Conservation (phyloP, 1,140 invertebrate species). For the Drosophila asahinai region DNA sequence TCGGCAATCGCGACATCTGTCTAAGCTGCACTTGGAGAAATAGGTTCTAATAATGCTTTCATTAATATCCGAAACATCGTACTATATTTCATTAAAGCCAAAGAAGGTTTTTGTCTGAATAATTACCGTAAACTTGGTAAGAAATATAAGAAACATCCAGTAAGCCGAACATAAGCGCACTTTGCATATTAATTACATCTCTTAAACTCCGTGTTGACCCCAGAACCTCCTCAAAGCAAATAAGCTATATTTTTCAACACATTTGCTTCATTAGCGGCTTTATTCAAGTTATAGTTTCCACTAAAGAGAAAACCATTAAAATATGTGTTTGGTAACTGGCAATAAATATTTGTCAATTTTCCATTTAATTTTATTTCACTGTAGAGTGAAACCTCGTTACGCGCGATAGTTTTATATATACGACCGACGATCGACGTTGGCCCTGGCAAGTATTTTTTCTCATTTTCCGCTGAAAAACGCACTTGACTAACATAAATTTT, state of each 20-base stretch:
- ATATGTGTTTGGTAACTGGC: neutral
- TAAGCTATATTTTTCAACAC: no score
- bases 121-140: no score
- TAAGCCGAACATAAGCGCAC: no score
- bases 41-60: no score
- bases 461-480: constrained; percentile 80
- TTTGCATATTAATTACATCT: no score
- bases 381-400: constrained; percentile 64
- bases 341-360: neutral
- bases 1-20: constrained; percentile 31
- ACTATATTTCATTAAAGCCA: no score
- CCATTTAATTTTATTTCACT: constrained; percentile 17
- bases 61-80: no score
- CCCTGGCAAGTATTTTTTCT: constrained; percentile 67
- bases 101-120: no score
- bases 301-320: constrained; percentile 7
- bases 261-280: neutral
- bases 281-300: neutral
- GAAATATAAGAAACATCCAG: no score
- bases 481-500: constrained; percentile 84
- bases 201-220: no score
- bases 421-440: neutral
- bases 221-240: no score
- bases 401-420: constrained; percentile 66
- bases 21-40: constrained; percentile 24